Conservation (phyloP, 2,797 vertebrate species). For the Enteromius paludinosus region DNA sequence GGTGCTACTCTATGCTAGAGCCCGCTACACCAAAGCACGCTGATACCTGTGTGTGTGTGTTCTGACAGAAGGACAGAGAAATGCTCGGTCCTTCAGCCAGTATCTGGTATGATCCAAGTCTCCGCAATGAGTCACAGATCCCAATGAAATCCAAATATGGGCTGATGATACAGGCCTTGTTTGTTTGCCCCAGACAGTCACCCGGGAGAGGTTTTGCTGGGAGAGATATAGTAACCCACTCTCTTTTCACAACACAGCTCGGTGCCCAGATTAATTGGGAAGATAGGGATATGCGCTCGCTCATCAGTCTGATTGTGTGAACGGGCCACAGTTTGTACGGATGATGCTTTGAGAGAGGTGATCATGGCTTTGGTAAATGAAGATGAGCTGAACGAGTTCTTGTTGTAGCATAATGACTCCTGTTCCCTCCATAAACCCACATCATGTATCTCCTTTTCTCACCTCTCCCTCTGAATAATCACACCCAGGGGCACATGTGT, state of each 20-base stretch:
- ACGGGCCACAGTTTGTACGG: conserved; percentile 67
- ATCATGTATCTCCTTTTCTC: conserved; percentile 53
- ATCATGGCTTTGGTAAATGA: conserved; percentile 69
- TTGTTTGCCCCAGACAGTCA: conserved; percentile 63
- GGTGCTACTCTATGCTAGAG: conserved; percentile 50
- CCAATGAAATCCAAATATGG: conserved; percentile 77
- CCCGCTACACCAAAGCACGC: conserved; percentile 6
- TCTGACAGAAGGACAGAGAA: conserved; percentile 38
- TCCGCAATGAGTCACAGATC: conserved; percentile 65
- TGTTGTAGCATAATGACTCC: conserved; percentile 65
- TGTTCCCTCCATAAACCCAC: conserved; percentile 59
- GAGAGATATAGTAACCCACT: conserved; percentile 48
- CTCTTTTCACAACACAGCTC: conserved; percentile 73
- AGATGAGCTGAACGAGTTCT: conserved; percentile 60
- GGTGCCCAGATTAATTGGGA: conserved; percentile 81
- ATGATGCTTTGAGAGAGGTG: conserved; percentile 66
- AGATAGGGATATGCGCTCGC: conserved; percentile 79
- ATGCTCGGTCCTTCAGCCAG: conserved; percentile 58
- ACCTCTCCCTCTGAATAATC: conserved; percentile 31
- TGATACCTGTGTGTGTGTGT: conserved; percentile 25
- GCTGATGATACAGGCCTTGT: conserved; percentile 60
- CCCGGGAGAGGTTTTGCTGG: conserved; percentile 31
- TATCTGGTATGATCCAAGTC: conserved; percentile 67
- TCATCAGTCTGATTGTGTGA: conserved; percentile 75
- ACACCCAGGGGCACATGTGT: neutral